A percentile compares a stretch with the other conserved stretches of the same genome.
phyloP scores from a whole-genome alignment of 2,797 vertebrate genomes.

The Enteromius viviparus region DNA sequence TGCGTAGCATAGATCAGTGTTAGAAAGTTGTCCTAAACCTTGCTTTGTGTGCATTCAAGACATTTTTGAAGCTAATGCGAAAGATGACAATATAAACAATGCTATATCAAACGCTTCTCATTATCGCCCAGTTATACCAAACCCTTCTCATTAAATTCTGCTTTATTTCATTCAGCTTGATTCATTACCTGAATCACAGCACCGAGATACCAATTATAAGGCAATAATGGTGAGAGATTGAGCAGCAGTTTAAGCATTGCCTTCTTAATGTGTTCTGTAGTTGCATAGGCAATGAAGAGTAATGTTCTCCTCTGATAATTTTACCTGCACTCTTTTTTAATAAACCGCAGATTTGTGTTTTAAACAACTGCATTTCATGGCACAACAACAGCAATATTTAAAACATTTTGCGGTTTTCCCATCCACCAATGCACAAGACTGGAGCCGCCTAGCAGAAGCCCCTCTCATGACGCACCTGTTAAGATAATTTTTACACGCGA shows the following conservation, averaged over 20 bases:
- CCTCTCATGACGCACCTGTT: too few relatives aligned
- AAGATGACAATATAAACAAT: not conserved
- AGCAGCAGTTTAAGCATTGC: slow-evolving; percentile 32
- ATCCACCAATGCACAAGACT: too few relatives aligned
- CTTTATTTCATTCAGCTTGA: slow-evolving; percentile 38
- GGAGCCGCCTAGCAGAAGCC: too few relatives aligned
- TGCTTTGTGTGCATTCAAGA: not conserved
- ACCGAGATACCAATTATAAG: slow-evolving; percentile 55
- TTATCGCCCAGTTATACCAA: not conserved
- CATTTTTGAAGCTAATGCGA: not conserved
- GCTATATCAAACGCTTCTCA: slow-evolving; percentile 13
- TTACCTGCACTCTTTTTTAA: not conserved
- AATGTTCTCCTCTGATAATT: not conserved
- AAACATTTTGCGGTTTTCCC: too few relatives aligned
- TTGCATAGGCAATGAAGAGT: not conserved
- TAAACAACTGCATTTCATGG: too few relatives aligned
- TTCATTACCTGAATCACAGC: slow-evolving; percentile 47
- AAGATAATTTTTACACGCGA: too few relatives aligned
- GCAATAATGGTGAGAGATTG: slow-evolving; percentile 51
- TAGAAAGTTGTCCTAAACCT: not conserved
- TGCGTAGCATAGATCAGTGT: not conserved
- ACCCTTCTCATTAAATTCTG: slow-evolving; percentile 37
- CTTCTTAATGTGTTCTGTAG: slow-evolving; percentile 15
- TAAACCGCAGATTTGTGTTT: too few relatives aligned
- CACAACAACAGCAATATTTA: too few relatives aligned